Base-by-base conservation (phyloP, 2,113 vertebrate species). In the Hemiprocne comata region DNA sequence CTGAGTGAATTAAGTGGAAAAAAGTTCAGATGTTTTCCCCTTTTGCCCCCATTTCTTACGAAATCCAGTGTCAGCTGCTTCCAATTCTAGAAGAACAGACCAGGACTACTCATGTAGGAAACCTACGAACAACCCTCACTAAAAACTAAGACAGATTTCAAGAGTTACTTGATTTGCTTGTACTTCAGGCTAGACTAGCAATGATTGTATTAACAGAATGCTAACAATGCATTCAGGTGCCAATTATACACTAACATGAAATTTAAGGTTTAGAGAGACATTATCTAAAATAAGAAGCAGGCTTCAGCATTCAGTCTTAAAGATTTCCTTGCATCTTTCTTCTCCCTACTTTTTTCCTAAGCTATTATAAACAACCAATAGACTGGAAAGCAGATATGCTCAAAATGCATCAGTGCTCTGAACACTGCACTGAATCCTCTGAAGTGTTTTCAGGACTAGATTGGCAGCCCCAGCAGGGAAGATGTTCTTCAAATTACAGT, bases 131-230 rank as follows among this genome's bases (percentile, higher is more conserved):
- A 91, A 51, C 4, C 8, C 21, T 13, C 21, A 50, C 46, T 75
- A 77, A 82, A 48, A 89, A 92, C 65, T 51, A 73, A 90, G 9
- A 6, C 61, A 60, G 26, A 87, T 81, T 78, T 84, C 81, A 91
- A 73, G 42, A 93, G 64, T 55, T 85, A 83, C 66, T 94, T 65
- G 33, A 91, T 94, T 92, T 85, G n/a, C 58, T 87, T 82, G 50
- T 79, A 89, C 66, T 89, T 91, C 67, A 83, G 58, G 78, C 81
- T 87, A 93, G 74, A 89, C 54, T 87, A 60, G 55, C 58, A 85
- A 82, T 29, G 28, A 91, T 3, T 78, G 57, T 36, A 79, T 89
- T 92, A 92, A 77, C 31, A 76, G 66, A 87, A 72, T 40, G 11
- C 51, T 58, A 93, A 84, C 62, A 89, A 81, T 28, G 74, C 6